Conservation (phyloP, 2,113 vertebrate species). For the Parus major region DNA sequence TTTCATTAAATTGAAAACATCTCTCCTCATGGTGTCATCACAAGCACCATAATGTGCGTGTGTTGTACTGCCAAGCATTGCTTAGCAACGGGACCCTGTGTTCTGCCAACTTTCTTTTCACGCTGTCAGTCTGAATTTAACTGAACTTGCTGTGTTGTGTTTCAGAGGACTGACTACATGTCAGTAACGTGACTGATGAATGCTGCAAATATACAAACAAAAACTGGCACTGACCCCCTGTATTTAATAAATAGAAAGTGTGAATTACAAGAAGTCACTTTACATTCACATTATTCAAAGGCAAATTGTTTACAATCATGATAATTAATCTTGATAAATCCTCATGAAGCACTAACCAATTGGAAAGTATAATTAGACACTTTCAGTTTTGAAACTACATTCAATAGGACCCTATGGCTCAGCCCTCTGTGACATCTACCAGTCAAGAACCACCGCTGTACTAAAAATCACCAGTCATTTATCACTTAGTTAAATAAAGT, state of each 20-base stretch:
- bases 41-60: not conserved
- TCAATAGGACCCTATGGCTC: not conserved
- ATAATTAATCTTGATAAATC: slow-evolving; percentile 41
- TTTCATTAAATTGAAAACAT: slow-evolving; percentile 38
- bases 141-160: slow-evolving; percentile 58
- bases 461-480: not conserved
- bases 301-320: slow-evolving; percentile 44
- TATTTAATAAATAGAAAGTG: slow-evolving; percentile 21
- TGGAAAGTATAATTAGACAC: slow-evolving; percentile 7
- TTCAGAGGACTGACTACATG: slow-evolving; percentile 61
- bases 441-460: not conserved
- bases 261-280: slow-evolving; percentile 34
- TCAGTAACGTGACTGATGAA: slow-evolving; percentile 44
- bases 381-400: slow-evolving; percentile 1
- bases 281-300: not conserved
- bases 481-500: not conserved
- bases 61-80: slow-evolving; percentile 55
- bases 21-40: slow-evolving; percentile 40
- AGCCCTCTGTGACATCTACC: not conserved
- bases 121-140: slow-evolving; percentile 70
- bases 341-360: slow-evolving; percentile 4
- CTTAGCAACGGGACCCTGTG: slow-evolving; percentile 71
- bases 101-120: slow-evolving; percentile 73
- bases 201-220: slow-evolving; percentile 34
- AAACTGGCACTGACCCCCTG: slow-evolving; percentile 3